These are phyloP conservation scores for Drosophila nasuta DNA, from an alignment of 1,140 invertebrate genomes.

Conservation along the genomic window DNA sequence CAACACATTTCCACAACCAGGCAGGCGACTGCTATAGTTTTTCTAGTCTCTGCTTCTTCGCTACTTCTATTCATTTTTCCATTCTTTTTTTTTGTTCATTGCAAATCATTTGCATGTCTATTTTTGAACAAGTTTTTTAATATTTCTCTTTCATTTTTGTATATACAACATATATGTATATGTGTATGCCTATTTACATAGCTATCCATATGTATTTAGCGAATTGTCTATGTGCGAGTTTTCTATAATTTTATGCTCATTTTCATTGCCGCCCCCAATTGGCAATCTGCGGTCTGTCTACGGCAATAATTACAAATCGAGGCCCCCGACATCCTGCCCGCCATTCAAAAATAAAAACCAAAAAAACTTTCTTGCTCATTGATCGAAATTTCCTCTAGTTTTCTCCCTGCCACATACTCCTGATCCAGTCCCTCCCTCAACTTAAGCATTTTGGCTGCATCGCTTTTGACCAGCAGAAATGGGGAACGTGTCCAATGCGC, in stretches of 20 bases:
- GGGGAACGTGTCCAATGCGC: constrained; percentile 50
- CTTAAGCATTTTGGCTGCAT: constrained; percentile 10
- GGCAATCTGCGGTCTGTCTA: constrained; percentile 57
- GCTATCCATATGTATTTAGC: constrained; percentile 11
- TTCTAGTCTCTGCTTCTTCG: not conserved
- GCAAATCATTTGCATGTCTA: constrained; percentile 82
- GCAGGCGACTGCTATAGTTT: constrained; percentile 34
- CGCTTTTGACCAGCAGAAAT: constrained; percentile 20
- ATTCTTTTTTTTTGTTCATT: constrained; percentile 67
- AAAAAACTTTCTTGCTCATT: constrained; percentile 40
- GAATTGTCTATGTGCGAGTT: constrained; percentile 6
- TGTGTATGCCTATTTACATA: constrained; percentile 25
- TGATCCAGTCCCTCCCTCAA: not conserved
- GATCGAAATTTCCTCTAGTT: constrained; percentile 71
- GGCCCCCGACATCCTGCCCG: not conserved
- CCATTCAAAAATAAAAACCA: constrained; percentile 34
- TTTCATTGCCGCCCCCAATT: constrained; percentile 72
- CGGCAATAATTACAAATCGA: constrained; percentile 20
- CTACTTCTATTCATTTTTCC: constrained; percentile 12
- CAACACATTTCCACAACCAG: constrained; percentile 65
- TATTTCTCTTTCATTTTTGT: constrained; percentile 31
- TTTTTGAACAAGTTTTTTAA: constrained; percentile 79
- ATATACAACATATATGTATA: not conserved
- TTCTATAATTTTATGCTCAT: constrained; percentile 60
- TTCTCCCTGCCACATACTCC: constrained; percentile 42